phyloP scores from a whole-genome alignment of 2,113 vertebrate genomes.

The Bubo bubo region DNA sequence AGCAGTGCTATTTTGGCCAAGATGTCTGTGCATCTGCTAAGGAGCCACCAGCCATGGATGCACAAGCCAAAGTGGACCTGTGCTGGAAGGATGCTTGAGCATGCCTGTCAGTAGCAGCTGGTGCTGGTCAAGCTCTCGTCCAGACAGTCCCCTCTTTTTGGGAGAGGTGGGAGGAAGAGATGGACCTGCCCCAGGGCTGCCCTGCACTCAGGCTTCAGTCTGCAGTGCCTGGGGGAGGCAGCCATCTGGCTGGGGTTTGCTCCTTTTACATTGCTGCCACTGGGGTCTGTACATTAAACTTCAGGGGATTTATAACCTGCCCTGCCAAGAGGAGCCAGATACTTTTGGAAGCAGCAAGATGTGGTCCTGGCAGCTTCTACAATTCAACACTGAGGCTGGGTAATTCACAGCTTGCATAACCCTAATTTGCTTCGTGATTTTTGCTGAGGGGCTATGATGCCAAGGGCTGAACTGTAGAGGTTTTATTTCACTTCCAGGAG shows the following conservation, averaged over 20 bases:
- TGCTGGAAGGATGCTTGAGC: background rate
- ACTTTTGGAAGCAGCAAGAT: background rate
- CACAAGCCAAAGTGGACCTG: background rate
- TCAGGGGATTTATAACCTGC: background rate
- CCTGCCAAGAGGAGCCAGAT: background rate
- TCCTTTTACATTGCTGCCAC: background rate
- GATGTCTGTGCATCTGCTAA: background rate
- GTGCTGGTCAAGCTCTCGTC: background rate
- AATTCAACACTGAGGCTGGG: background rate
- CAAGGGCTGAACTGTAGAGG: background rate
- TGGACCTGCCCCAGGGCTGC: background rate
- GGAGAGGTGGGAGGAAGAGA: background rate
- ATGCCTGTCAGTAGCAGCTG: accelerated
- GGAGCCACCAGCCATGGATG: background rate
- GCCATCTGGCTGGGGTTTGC: background rate
- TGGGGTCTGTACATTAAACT: background rate
- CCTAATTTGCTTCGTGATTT: background rate
- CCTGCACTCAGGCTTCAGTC: background rate
- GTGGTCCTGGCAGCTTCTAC: background rate
- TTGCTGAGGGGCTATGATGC: background rate
- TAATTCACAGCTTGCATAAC: conserved; percentile 21
- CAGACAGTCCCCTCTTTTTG: background rate
- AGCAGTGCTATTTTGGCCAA: accelerated
- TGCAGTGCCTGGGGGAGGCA: accelerated
- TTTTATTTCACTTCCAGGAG: conserved; percentile 33